These are phyloP conservation scores for Montipora cactus DNA, from an alignment of 64 coral and sea anemone species.

Conservation along the genomic window DNA sequence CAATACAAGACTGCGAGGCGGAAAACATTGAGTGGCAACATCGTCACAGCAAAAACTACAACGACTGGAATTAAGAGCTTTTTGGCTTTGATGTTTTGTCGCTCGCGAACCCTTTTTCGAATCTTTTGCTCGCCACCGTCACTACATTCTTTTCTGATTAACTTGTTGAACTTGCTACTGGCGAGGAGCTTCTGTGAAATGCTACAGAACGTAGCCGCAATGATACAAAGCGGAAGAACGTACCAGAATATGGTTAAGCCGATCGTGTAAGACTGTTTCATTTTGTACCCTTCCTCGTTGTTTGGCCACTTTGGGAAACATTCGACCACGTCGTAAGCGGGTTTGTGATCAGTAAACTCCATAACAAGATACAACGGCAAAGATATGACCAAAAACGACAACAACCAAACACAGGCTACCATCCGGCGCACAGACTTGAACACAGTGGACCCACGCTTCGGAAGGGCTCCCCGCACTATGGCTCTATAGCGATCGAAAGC, in stretches of 20 bases:
- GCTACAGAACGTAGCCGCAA: slow-evolving; percentile 54
- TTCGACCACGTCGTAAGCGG: not conserved
- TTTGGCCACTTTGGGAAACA: slow-evolving; percentile 49
- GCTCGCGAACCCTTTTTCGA: slow-evolving; percentile 28
- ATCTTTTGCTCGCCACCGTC: not conserved
- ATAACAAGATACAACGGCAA: slow-evolving; percentile 73
- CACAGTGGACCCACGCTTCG: not conserved
- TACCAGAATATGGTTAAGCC: slow-evolving; percentile 65
- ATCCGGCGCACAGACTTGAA: slow-evolving; percentile 23
- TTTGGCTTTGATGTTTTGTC: slow-evolving; percentile 78
- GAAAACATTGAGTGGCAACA: slow-evolving; percentile 77
- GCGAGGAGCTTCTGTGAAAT: slow-evolving; percentile 55
- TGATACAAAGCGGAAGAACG: slow-evolving; percentile 59
- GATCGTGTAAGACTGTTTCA: slow-evolving; percentile 55
- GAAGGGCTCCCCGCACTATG: slow-evolving; percentile 49
- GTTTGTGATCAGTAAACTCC: slow-evolving; percentile 41
- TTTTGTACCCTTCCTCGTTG: not conserved
- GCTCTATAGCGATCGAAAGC: slow-evolving; percentile 78
- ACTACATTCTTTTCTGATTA: slow-evolving; percentile 22
- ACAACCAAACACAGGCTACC: slow-evolving; percentile 41
- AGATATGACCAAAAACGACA: slow-evolving; percentile 59
- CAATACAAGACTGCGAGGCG: slow-evolving; percentile 66
- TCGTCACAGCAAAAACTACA: slow-evolving; percentile 71
- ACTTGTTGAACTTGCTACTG: slow-evolving; percentile 70
- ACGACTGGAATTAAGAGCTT: slow-evolving; percentile 84